Base-by-base conservation (phyloP, 2,888 invertebrate species). In the Tenthredo livida region DNA sequence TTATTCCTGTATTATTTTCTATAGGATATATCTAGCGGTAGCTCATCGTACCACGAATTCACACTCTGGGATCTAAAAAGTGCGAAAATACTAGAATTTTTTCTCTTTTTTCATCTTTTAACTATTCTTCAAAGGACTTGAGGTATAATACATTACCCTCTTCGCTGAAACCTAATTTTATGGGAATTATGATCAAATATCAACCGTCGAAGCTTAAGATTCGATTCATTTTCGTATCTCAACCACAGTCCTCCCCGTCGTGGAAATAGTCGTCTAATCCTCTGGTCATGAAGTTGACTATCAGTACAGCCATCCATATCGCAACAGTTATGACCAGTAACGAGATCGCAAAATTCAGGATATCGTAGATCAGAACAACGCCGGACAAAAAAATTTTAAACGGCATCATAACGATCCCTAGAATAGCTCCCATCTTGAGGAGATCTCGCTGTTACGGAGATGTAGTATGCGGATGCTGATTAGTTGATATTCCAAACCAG, bases 381-480 rank as follows among this genome's bases (percentile, higher is more conserved):
- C 29, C 47, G 70, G 17, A n/a, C 83, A 67, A 83, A 2, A 83
- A 29, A 29, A 83, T 29, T 67, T 83, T 83, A 67, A 83, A 83
- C 17, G 83, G 83, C 54, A 83, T 67, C 9, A n/a, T 3, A 70
- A 83, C 47, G 25, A 83, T 37, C 2, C 83, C 70, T 29, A 83
- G 37, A 47, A 83, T n/a, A 1, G 50, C 15, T 9, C 83, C 83
- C 83, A 83, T 83, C 67, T 40, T 47, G 17, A 29, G n/a, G 21
- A 12, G 40, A 73, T 43, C 15, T 4, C 5, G 40, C 12, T 40
- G 43, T 73, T 43, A 43, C 72, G 12, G 5, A 10, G 43, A 40
- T 54, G 7, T n/a, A 10, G 10, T 43, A 73, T 12, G 9, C 37
- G 25, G 25, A 43, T 73, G 67, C 10, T 73, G 4, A 73, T n/a